Base-by-base conservation (phyloP, 2,797 vertebrate species). In the Anguilla pacifica region DNA sequence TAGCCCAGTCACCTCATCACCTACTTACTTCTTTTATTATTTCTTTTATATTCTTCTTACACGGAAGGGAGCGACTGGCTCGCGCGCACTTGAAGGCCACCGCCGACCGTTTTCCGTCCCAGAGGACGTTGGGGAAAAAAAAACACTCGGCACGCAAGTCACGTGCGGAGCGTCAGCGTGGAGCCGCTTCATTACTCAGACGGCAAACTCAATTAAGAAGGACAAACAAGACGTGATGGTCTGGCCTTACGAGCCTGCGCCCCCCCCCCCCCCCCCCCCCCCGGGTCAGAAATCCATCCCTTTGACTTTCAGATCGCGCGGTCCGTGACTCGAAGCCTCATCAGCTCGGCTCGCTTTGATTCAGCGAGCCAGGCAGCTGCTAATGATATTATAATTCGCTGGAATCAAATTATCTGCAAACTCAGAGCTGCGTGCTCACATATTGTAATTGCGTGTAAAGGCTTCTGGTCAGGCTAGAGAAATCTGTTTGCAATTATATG, bases 151-250 rank as follows among this genome's bases (percentile, higher is more conserved):
- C 74, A 79, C 13, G 17, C 74, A 6, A 25, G 74, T 43, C 74
- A 79, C 74, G 74, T 19, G 17, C 31, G 0, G 15, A 57, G 35
- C 39, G 19, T 9, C 39, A 35, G 39, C 39, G 15, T 46, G 35
- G 70, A 39, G 31, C 74, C 39, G 39, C 35, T 79, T 46, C 39
- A 46, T 79, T 46, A 46, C 2, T 25, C 39, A 43, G 74, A 22
- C 74, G 35, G 74, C 74, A 79, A 79, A 79, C 39, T 46, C 74
- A 79, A 79, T 79, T 79, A 79, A 79, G 28, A 6, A 46, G 39
- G 74, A 79, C 74, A 79, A 79, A 79, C 39, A 79, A 7, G 31
- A 79, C 74, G 74, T 46, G 74, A 79, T 9, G 39, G 74, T 79
- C 39, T 79, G 17, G 39, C 39, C 15, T 19, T 64, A 25, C 22